phyloP scores from a whole-genome alignment of 2,797 vertebrate genomes.

The Sebastes hubbsi region DNA sequence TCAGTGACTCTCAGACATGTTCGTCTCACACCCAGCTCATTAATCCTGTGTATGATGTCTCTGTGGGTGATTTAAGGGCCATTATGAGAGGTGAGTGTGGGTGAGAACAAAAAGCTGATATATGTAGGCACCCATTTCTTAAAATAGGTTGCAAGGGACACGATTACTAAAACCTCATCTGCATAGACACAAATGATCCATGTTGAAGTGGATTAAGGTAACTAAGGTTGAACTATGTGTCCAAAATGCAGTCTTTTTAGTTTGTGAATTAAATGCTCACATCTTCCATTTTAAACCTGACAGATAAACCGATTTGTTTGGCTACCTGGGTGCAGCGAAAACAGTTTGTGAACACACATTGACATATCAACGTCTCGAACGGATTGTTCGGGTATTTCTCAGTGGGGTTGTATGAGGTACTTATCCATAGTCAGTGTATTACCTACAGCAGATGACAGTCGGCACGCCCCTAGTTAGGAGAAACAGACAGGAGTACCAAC shows the following conservation, averaged over 20 bases:
- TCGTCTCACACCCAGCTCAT: slow-evolving; percentile 32
- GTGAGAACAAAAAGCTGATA: slow-evolving; percentile 21
- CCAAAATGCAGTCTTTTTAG: not conserved
- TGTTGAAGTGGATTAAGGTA: not conserved
- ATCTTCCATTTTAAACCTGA: not conserved
- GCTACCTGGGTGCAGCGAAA: not conserved
- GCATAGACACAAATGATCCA: not conserved
- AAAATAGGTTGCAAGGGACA: not conserved
- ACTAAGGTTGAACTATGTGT: not conserved
- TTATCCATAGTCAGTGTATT: too few species aligned
- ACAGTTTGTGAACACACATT: not conserved
- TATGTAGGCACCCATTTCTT: not conserved
- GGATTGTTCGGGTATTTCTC: too few species aligned
- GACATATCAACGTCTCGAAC: not conserved
- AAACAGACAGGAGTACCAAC: too few species aligned
- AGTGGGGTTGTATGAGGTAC: too few species aligned
- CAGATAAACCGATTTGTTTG: not conserved
- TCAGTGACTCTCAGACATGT: slow-evolving; percentile 41
- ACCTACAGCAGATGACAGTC: too few species aligned
- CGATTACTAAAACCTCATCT: not conserved
- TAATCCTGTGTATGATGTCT: slow-evolving; percentile 35
- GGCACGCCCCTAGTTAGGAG: too few species aligned
- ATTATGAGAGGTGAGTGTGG: slow-evolving; percentile 15
- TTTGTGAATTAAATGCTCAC: not conserved
- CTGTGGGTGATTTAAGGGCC: slow-evolving; percentile 55